A percentile compares a stretch with the other conserved stretches of the same genome.
phyloP scores from a whole-genome alignment of 2,888 invertebrate genomes.

The Sarcophaga subvicina region DNA sequence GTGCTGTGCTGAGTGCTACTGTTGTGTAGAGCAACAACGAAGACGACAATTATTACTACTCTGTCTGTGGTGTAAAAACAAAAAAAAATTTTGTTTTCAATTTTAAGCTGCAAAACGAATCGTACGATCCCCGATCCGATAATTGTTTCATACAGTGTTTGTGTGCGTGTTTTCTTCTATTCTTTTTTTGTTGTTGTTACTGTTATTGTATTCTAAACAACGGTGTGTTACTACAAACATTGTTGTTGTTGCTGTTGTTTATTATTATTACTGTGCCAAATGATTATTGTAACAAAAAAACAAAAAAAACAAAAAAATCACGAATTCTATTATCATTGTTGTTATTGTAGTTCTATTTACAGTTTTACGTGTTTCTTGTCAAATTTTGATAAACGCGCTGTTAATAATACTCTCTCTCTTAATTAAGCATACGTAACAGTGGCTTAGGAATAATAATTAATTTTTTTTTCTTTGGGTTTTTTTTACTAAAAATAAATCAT shows the following conservation, averaged over 20 bases:
- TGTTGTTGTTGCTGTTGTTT: constrained; percentile 2
- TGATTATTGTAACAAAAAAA: background rate
- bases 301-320: background rate
- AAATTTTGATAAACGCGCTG: no score
- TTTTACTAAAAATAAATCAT: background rate
- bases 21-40: constrained; percentile 1
- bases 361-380: no score
- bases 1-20: constrained; percentile 58
- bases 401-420: no score
- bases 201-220: background rate
- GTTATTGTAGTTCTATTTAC: no score
- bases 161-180: constrained; percentile 38
- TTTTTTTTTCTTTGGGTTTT: background rate
- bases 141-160: constrained; percentile 29
- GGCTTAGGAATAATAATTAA: no score
- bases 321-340: background rate
- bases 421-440: no score
- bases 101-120: constrained; percentile 53
- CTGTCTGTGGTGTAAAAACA: constrained; percentile 27
- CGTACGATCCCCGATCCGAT: constrained; percentile 64
- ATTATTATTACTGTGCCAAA: constrained; percentile 30
- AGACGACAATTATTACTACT: constrained; percentile 19
- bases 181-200: background rate
- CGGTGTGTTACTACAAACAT: background rate
- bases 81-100: background rate